Evolutionary conservation across 2,113 vertebrate species (phyloP).

Genomic region (Podarcis cretensis): DNA sequence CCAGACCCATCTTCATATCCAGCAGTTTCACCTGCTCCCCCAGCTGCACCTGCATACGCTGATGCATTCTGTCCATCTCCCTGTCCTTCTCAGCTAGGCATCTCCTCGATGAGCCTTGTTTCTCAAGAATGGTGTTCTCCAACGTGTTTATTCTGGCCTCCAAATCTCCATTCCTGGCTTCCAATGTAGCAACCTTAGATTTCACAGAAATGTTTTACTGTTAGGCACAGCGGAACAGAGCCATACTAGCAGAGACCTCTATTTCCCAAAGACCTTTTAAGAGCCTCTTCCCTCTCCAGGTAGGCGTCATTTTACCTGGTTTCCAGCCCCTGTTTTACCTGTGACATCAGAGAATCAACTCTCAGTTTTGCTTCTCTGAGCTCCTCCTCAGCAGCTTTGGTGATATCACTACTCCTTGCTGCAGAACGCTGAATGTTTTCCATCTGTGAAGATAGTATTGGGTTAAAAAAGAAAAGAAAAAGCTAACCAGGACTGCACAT

Average conservation of each 20-base stretch:
- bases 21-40: constrained; percentile 85
- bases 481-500: not conserved
- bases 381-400: constrained; percentile 77
- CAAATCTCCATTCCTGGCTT: not conserved
- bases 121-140: constrained; percentile 76
- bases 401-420: constrained; percentile 71
- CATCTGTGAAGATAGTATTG: constrained; percentile 65
- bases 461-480: not conserved
- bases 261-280: not conserved
- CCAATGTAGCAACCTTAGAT: constrained; percentile 75
- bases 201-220: not conserved
- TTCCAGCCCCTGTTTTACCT: constrained; percentile 76
- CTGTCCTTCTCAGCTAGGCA: constrained; percentile 79
- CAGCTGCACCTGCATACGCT: constrained; percentile 77
- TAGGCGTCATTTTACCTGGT: constrained; percentile 68
- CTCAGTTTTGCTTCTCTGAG: constrained; percentile 71
- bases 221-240: not conserved
- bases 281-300: not conserved
- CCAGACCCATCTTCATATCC: constrained; percentile 85
- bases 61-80: constrained; percentile 74
- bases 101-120: constrained; percentile 72
- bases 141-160: constrained; percentile 76
- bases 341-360: constrained; percentile 71
- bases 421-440: constrained; percentile 80
- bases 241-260: not conserved